These are phyloP conservation scores for Erannis defoliaria DNA, from an alignment of 2,888 invertebrate species.

Conservation along the genomic window DNA sequence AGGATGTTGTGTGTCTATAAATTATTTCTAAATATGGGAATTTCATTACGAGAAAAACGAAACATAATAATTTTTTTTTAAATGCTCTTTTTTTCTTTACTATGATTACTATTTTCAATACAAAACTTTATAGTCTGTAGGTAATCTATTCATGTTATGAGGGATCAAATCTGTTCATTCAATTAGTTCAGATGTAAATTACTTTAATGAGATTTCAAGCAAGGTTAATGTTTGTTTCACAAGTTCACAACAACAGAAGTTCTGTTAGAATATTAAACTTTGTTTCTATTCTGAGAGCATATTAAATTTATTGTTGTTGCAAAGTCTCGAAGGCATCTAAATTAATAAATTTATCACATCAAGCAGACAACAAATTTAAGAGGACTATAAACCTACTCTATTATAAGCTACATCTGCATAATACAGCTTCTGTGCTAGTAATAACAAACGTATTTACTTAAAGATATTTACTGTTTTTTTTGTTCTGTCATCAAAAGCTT, in stretches of 20 bases:
- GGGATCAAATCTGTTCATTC: slow-evolving; percentile 10
- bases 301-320: slow-evolving; percentile 23
- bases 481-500: too few species aligned
- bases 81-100: too few species aligned
- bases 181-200: slow-evolving; percentile 26
- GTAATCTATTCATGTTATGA: not conserved
- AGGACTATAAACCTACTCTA: not conserved
- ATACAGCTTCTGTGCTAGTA: too few species aligned
- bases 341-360: slow-evolving; percentile 2
- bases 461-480: too few species aligned
- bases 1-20: too few species aligned
- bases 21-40: too few species aligned
- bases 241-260: slow-evolving; percentile 18
- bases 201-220: slow-evolving; percentile 32
- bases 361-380: not conserved
- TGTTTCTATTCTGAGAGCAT: slow-evolving; percentile 18
- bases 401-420: not conserved
- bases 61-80: not conserved
- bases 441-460: too few species aligned
- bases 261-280: slow-evolving; percentile 27
- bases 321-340: slow-evolving; percentile 5
- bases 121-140: too few species aligned
- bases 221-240: slow-evolving; percentile 26
- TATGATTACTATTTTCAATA: too few species aligned
- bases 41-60: too few species aligned